phyloP scores from a whole-genome alignment of 2,113 vertebrate genomes.

The Potamarius usumacintae region DNA sequence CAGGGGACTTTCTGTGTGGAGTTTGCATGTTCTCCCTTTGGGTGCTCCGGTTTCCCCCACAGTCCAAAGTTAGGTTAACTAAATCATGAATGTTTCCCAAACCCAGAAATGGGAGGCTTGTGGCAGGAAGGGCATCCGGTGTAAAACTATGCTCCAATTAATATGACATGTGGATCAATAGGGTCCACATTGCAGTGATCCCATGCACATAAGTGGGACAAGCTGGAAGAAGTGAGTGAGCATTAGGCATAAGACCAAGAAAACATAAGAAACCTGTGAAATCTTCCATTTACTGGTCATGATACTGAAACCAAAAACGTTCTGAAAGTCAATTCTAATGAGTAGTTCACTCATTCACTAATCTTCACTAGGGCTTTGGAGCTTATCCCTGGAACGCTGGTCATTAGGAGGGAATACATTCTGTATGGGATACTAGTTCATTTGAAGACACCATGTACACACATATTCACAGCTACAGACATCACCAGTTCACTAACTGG shows the following conservation, averaged over 20 bases:
- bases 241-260: not conserved
- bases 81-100: too few relatives aligned
- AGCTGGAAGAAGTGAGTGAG: too few relatives aligned
- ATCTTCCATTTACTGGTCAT: not conserved
- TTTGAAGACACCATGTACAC: not conserved
- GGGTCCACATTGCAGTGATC: too few relatives aligned
- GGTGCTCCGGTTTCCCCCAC: too few relatives aligned
- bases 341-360: not conserved
- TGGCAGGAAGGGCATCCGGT: too few relatives aligned
- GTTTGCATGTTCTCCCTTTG: too few relatives aligned
- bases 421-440: not conserved
- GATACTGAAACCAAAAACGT: not conserved
- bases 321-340: not conserved
- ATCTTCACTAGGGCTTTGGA: not conserved
- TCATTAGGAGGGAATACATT: not conserved
- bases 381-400: not conserved
- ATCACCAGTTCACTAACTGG: not conserved
- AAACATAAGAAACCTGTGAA: not conserved
- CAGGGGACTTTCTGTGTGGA: too few relatives aligned
- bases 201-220: too few relatives aligned
- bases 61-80: too few relatives aligned
- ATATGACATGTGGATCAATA: too few relatives aligned
- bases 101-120: too few relatives aligned
- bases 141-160: too few relatives aligned
- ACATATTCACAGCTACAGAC: not conserved